These are phyloP conservation scores for Hemithea aestivaria DNA, from an alignment of 2,888 invertebrate species.

Conservation along the genomic window DNA sequence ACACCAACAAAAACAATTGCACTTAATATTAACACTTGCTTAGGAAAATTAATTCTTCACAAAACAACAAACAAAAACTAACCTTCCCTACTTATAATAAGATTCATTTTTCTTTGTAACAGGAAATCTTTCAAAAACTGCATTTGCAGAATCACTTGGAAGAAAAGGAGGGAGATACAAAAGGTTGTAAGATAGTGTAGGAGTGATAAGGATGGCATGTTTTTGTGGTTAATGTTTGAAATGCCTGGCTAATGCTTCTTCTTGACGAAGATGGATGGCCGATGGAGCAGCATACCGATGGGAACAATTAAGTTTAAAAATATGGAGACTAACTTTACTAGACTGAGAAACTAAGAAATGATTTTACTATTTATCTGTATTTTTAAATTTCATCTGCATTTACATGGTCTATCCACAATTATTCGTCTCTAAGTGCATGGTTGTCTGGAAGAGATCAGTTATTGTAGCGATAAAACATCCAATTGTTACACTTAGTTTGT, in stretches of 20 bases:
- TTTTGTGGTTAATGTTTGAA: constrained; percentile 37
- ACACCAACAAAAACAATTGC: constrained; percentile 59
- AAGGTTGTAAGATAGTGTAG: constrained; percentile 33
- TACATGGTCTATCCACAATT: too few species aligned
- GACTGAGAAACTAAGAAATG: constrained; percentile 7
- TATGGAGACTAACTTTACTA: too few species aligned
- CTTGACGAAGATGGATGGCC: constrained; percentile 73
- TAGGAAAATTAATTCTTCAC: constrained; percentile 57
- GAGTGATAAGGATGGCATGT: constrained; percentile 44
- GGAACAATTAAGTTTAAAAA: constrained; percentile 30
- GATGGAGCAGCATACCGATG: constrained; percentile 50
- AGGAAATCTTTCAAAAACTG: constrained; percentile 43
- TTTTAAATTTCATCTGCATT: too few species aligned
- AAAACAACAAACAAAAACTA: constrained; percentile 7
- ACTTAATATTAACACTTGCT: constrained; percentile 62
- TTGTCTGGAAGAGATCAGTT: too few species aligned
- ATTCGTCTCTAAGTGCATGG: too few species aligned
- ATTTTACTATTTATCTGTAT: too few species aligned
- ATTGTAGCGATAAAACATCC: too few species aligned
- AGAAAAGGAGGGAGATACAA: constrained; percentile 50
- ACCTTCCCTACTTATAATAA: neutral
- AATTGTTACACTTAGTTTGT: too few species aligned
- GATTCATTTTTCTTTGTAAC: constrained; percentile 10
- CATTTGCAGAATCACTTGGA: constrained; percentile 66
- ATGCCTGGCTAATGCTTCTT: constrained; percentile 62